Conservation (phyloP, 1,140 invertebrate species). For the Thaumatotibia leucotreta region DNA sequence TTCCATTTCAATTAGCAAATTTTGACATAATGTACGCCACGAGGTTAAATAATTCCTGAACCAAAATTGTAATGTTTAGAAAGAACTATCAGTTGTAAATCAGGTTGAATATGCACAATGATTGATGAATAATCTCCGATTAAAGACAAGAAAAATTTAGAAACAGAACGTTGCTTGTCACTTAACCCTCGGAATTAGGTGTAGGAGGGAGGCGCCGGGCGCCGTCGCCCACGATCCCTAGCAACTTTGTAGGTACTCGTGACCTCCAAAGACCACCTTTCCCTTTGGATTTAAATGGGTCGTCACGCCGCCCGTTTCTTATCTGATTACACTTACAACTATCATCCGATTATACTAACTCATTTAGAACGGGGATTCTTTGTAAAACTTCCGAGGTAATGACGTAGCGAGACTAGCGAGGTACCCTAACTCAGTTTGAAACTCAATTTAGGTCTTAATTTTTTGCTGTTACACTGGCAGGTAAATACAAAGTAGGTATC, state of each 20-base stretch:
- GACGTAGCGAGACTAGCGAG: too few relatives aligned
- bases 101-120: too few relatives aligned
- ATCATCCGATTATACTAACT: slow-evolving; percentile 1
- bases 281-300: slow-evolving; percentile 12
- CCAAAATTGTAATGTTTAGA: too few relatives aligned
- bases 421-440: too few relatives aligned
- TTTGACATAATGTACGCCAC: too few relatives aligned
- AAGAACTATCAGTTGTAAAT: too few relatives aligned
- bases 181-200: background rate
- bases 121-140: too few relatives aligned
- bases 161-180: background rate
- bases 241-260: slow-evolving; percentile 17
- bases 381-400: background rate
- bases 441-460: too few relatives aligned
- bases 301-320: slow-evolving; percentile 9
- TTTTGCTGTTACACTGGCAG: too few relatives aligned
- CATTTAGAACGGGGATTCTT: background rate
- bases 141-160: background rate
- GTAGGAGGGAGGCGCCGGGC: slow-evolving; percentile 17
- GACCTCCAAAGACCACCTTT: slow-evolving; percentile 6
- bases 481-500: too few relatives aligned
- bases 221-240: slow-evolving; percentile 26
- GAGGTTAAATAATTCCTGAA: too few relatives aligned
- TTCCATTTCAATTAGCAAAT: too few relatives aligned
- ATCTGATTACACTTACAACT: slow-evolving; percentile 8